phyloP scores from a whole-genome alignment of 2,888 invertebrate species.

The Metacarcinus magister region DNA sequence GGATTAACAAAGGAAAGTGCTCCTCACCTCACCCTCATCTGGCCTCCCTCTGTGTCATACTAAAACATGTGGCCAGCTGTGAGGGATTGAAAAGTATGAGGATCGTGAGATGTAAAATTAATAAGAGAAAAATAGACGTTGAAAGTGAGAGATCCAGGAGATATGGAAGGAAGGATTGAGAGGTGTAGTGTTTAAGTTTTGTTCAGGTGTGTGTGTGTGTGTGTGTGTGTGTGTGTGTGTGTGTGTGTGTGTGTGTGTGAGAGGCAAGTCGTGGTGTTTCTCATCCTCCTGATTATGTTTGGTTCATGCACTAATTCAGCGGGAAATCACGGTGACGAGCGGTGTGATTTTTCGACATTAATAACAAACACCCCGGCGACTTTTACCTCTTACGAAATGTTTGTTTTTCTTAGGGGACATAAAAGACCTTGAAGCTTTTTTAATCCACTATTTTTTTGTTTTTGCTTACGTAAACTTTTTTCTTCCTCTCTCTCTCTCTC shows the following conservation, averaged over 20 bases:
- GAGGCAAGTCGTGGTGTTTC: no score
- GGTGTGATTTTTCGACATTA: not conserved
- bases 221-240: no score
- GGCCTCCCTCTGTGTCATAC: not conserved
- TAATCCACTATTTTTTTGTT: not conserved
- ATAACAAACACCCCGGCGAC: not conserved
- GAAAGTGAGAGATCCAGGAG: not conserved
- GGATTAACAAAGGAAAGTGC: not conserved
- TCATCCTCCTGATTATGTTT: no score
- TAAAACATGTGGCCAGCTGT: not conserved
- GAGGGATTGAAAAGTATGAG: not conserved
- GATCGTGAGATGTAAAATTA: not conserved
- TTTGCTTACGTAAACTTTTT: not conserved
- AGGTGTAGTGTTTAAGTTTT: not conserved
- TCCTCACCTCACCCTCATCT: not conserved
- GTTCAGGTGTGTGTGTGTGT: not conserved
- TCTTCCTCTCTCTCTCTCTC: constrained; percentile 39
- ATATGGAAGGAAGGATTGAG: not conserved
- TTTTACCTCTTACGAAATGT: not conserved
- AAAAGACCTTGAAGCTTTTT: not conserved
- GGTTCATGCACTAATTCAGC: no score
- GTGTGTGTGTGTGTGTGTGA: no score
- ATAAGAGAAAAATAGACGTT: not conserved
- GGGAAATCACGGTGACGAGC: no score
- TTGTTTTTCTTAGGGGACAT: not conserved